These are phyloP conservation scores for Fragum whitleyi DNA, from an alignment of 2,888 invertebrate genomes.

Conservation along the genomic window DNA sequence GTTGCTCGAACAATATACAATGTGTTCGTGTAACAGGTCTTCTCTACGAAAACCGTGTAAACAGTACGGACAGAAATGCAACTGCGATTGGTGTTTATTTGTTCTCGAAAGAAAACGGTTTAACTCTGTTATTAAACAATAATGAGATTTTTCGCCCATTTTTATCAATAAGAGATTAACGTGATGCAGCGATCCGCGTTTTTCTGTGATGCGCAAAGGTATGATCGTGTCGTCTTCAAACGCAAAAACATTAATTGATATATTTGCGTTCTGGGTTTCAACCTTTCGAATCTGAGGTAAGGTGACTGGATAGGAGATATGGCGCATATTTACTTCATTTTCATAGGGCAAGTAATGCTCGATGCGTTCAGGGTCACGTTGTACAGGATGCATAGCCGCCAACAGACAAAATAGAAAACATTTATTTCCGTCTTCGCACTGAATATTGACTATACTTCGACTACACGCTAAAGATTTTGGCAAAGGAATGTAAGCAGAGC, in stretches of 20 bases:
- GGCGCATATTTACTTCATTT: slow-evolving; percentile 38
- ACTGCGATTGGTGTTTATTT: slow-evolving; percentile 1
- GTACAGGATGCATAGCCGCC: slow-evolving; percentile 45
- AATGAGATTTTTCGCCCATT: slow-evolving; percentile 41
- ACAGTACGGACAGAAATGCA: slow-evolving; percentile 43
- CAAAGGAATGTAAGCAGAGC: slow-evolving; percentile 41
- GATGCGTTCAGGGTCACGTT: slow-evolving; percentile 21
- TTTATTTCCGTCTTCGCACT: slow-evolving; percentile 45
- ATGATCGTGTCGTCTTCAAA: slow-evolving; percentile 43
- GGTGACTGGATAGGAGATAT: slow-evolving; percentile 41
- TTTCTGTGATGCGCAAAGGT: slow-evolving; percentile 38
- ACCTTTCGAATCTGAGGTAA: slow-evolving; percentile 37
- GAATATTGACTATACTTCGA: slow-evolving; percentile 34
- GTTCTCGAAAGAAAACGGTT: slow-evolving; percentile 49
- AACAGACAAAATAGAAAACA: slow-evolving; percentile 47
- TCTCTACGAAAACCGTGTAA: too few relatives aligned
- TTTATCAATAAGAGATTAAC: slow-evolving; percentile 51
- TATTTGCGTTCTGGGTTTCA: slow-evolving; percentile 49
- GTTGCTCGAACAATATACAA: slow-evolving; percentile 33
- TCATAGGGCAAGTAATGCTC: slow-evolving; percentile 29
- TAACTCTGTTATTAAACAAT: slow-evolving; percentile 49
- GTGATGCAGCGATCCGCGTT: slow-evolving; percentile 32
- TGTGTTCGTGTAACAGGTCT: slow-evolving; percentile 34
- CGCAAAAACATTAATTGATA: slow-evolving; percentile 53
- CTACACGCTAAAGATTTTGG: slow-evolving; percentile 23